Evolutionary conservation across 2,888 invertebrate genomes (phyloP), one percentile per base, ranked within the genome.

Genomic region (Ernsta delagoae): DNA sequence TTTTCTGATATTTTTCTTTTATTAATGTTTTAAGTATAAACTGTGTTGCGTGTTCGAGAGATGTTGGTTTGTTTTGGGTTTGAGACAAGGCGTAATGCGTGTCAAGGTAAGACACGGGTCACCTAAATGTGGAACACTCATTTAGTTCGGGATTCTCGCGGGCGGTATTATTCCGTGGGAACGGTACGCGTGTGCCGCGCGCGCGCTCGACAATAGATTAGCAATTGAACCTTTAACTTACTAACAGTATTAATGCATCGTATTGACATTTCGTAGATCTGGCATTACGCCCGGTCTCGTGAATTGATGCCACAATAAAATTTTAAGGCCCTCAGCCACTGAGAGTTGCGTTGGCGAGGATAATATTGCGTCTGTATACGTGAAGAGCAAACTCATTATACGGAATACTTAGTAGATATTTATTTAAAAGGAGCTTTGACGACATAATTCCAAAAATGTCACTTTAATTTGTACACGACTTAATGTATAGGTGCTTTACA

Each of bases 261-360:
- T 90, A 91, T 92, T 92, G 92, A 92, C 92, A 92, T 92, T 92
- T 91, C 79, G 85, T 83, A 82, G 75, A 82, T 75, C 83, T 92
- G 92, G 92, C 90, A 76, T 72, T 11, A 65, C 69, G 36, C 92
- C 92, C 85, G 83, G 75, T 79, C 79, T 78, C 72, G 79, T 82
- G 84, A 84, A 83, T 85, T 79, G 82, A 83, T 84, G 83, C 84
- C 83, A 86, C 88, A 86, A 87, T 88, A 84, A 87, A 66, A 66
- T 60, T 54, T 39, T 60, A 43, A 43, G 54, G 60, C 66, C 16
- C 43, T 24, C 7, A 5, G 16, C 53, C 60, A 66, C 36, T 41
- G 54, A 31, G 36, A 53, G 60, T 12, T 16, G 65, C 16, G 7
- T 36, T 5, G 36, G 4, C 36, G 9, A 4, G 31, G 53, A 53